Evolutionary conservation across 2,888 invertebrate genomes (phyloP), one percentile per base, ranked within the genome.

Genomic region (Heterodera filipjevi): DNA sequence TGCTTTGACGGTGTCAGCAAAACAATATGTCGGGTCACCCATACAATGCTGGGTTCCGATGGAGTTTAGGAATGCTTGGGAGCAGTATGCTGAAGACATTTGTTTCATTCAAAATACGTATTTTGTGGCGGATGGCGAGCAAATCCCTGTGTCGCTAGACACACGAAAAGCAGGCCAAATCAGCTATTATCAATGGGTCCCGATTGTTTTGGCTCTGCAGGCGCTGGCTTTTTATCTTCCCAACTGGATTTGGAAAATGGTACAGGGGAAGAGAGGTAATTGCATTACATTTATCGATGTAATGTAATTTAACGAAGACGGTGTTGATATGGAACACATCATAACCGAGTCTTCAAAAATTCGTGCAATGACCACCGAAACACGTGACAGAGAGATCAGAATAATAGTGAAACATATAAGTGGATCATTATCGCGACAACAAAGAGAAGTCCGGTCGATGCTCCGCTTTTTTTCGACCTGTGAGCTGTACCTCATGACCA

Each of bases 221-320:
- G 88, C 87, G 14, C 79, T 88, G 77, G 83, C 87, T 82, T 88
- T 88, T 83, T 88, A 86, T 81, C 73, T 88, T 2, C 88, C 88
- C 68, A 86, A 85, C 77, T 87, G 86, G 86, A 85, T 80, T 32
- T 53, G 53, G 53, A 53, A 53, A 19, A 19, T 22, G 19, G 53
- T 22, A 22, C 44, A 44, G 12, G 8, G 44, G 8, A 44, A 44
- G 5, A 10, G 44, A 5, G 44, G 44, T n/a, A n/a, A n/a, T 44
- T 10, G 12, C 5, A 44, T 44, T n/a, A n/a, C n/a, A n/a, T n/a
- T n/a, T n/a, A n/a, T n/a, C n/a, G n/a, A n/a, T n/a, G 12, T 10
- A 10, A 10, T 44, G 44, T 12, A 10, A 10, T 44, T 10, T 12
- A 10, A 5, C 44, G 44, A 10, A 44, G 44, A 86, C 86, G 87